Conservation (phyloP, 2,113 vertebrate genomes). For the Rhadina sibilatrix region DNA sequence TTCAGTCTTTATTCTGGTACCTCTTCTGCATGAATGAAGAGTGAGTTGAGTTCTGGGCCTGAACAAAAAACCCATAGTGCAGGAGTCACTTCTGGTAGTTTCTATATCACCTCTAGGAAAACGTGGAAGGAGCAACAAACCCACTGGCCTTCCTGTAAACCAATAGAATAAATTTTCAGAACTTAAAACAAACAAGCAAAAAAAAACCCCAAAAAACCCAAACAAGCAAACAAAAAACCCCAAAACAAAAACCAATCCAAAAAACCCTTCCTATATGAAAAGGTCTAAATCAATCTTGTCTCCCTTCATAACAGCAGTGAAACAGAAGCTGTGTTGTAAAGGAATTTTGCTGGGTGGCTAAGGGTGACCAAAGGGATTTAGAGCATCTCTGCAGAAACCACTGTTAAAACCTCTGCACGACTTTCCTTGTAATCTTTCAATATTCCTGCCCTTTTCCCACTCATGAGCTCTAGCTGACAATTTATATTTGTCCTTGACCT, state of each 20-base stretch:
- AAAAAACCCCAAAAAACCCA: not conserved
- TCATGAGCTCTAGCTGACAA: not conserved
- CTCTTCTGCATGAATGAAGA: not conserved
- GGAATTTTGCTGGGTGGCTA: not conserved
- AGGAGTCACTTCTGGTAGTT: not conserved
- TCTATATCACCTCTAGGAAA: not conserved
- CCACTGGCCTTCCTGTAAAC: not conserved
- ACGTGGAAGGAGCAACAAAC: not conserved
- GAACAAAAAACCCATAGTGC: not conserved
- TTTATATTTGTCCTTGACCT: not conserved
- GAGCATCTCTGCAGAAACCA: not conserved
- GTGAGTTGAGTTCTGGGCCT: not conserved
- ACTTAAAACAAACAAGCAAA: not conserved
- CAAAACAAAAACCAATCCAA: no score
- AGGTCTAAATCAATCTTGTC: not conserved
- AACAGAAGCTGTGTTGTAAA: not conserved
- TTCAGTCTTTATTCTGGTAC: not conserved
- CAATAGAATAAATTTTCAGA: not conserved
- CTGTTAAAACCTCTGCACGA: not conserved
- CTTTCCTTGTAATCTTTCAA: not conserved
- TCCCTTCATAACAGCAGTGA: not conserved
- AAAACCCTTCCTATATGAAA: not conserved
- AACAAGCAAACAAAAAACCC: not conserved
- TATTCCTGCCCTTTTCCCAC: not conserved
- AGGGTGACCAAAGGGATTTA: not conserved